These are phyloP conservation scores for Oreohelix idahoensis DNA, from an alignment of 1,140 invertebrate species.

Conservation along the genomic window DNA sequence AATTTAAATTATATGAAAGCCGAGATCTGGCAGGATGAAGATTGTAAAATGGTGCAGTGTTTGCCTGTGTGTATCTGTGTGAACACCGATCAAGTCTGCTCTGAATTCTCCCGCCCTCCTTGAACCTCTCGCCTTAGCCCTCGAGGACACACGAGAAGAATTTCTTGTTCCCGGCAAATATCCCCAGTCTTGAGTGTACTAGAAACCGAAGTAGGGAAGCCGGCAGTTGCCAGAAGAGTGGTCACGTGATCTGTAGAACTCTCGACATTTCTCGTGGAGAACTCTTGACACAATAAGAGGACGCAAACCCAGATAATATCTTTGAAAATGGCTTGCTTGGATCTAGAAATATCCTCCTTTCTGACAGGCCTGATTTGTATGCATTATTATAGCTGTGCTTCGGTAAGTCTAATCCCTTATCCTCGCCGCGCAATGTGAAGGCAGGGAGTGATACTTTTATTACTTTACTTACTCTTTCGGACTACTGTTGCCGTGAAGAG, in stretches of 20 bases:
- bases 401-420: too few relatives aligned
- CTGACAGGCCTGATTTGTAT: too few relatives aligned
- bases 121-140: neutral
- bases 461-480: too few relatives aligned
- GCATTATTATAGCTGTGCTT: too few relatives aligned
- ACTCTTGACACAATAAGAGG: neutral
- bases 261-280: constrained; percentile 6
- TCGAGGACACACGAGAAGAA: neutral
- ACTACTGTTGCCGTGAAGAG: too few relatives aligned
- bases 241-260: constrained; percentile 14
- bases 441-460: too few relatives aligned
- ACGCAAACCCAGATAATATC: constrained; percentile 1
- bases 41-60: too few relatives aligned
- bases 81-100: neutral
- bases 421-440: too few relatives aligned
- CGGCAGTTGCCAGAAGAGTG: neutral
- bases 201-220: neutral
- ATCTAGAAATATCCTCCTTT: neutral
- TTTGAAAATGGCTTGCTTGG: neutral
- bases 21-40: too few relatives aligned
- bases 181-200: neutral
- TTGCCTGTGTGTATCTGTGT: too few relatives aligned
- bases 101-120: neutral
- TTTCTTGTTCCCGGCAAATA: neutral
- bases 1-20: too few relatives aligned